Base-by-base conservation (phyloP, 1,140 invertebrate species). In the Bacillus rossius region DNA sequence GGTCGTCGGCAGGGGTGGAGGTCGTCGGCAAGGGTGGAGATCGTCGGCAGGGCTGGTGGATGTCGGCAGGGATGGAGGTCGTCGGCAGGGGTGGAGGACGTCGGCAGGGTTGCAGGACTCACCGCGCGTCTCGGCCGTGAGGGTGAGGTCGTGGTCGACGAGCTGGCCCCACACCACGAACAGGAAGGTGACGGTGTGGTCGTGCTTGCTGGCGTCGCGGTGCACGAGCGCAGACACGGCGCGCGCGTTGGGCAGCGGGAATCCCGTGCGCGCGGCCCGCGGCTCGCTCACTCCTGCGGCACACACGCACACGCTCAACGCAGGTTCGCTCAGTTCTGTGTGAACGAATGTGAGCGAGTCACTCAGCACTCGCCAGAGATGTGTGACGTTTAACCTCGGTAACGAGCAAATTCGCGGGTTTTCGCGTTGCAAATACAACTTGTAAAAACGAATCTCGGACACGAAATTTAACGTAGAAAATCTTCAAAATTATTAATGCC, bases 71-170 rank as follows among this genome's bases (percentile, higher is more conserved):
- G n/a, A n/a, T n/a, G n/a, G n/a, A n/a, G n/a, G n/a, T n/a, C n/a
- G n/a, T n/a, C n/a, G n/a, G n/a, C n/a, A n/a, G n/a, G n/a, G n/a
- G n/a, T n/a, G n/a, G n/a, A n/a, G n/a, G n/a, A n/a, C n/a, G n/a
- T n/a, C n/a, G n/a, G n/a, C n/a, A n/a, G n/a, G n/a, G n/a, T n/a
- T n/a, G n/a, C n/a, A n/a, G n/a, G n/a, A n/a, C n/a, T n/a, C 66
- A 77, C 76, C 74, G 69, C 79, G 77, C 26, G 77, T 79, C 60
- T 78, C 77, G 2, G 75, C 78, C 13, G 77, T 78, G 4, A 80
- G 65, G 0, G 79, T 79, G 55, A 81, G 67, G 60, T 81, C 79
- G 65, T 81, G 79, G 58, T 81, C 79, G n/a, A 80, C 66, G 45
- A 79, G 71, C 64, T 81, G 79, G 7, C 79, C 79, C 72, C 76